These are phyloP conservation scores for Hafferia zeledoni DNA, from an alignment of 2,797 vertebrate species.

Conservation along the genomic window DNA sequence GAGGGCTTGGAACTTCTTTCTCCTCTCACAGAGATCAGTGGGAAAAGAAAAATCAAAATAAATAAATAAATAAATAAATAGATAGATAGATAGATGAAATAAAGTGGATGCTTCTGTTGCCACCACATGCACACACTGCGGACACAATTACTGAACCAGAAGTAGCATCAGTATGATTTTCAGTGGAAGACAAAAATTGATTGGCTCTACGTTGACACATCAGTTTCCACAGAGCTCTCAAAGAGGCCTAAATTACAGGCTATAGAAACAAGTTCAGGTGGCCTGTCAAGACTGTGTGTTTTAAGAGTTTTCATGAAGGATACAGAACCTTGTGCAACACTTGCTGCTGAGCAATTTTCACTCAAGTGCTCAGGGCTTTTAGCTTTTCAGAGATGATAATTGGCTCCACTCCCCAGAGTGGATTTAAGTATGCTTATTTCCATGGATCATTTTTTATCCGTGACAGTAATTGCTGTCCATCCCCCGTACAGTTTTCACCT, in stretches of 20 bases:
- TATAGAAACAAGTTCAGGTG: fast-evolving
- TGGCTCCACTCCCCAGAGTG: neutral
- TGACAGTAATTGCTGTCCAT: neutral
- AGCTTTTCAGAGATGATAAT: neutral
- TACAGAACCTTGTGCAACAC: neutral
- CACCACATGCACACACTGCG: fast-evolving
- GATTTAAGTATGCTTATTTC: neutral
- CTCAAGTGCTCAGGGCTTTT: neutral
- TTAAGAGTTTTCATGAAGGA: neutral
- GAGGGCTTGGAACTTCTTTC: neutral
- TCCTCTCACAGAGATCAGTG: neutral
- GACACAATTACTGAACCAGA: neutral
- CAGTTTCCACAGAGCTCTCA: neutral
- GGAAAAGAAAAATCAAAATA: fast-evolving
- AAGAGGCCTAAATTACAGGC: neutral
- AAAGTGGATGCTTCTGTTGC: neutral
- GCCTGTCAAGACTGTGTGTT: neutral
- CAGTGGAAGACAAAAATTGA: neutral
- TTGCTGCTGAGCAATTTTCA: neutral
- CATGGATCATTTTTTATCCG: neutral
- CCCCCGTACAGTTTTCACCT: neutral
- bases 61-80: neutral
- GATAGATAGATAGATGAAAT: neutral
- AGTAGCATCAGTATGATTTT: fast-evolving
- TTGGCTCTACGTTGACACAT: fast-evolving